Conservation (phyloP, 2,797 vertebrate species). For the Arctocebus calabarensis region DNA sequence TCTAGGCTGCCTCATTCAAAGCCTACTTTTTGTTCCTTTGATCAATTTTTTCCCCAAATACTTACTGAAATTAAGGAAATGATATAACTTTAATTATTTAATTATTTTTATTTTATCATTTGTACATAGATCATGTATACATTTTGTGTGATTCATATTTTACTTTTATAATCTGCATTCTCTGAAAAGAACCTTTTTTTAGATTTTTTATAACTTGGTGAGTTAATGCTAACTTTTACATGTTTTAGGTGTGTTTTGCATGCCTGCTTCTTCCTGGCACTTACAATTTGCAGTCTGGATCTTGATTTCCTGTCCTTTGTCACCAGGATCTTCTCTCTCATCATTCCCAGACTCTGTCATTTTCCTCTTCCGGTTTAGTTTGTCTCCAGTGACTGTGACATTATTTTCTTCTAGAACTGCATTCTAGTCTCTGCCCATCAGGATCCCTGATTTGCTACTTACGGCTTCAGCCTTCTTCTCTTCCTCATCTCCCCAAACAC, state of each 20-base stretch:
- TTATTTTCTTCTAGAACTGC: neutral
- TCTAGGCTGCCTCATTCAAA: neutral
- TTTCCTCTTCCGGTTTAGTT: too few species aligned
- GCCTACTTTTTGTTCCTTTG: neutral
- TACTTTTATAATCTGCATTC: neutral
- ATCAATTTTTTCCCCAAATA: neutral
- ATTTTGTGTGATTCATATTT: neutral
- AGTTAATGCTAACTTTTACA: neutral
- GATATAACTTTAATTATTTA: neutral
- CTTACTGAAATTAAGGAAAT: neutral
- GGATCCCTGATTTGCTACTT: too few species aligned
- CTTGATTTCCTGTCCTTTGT: neutral
- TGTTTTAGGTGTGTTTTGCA: neutral
- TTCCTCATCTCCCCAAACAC: neutral
- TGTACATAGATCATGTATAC: too few species aligned
- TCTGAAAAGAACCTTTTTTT: neutral
- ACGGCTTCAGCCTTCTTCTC: neutral
- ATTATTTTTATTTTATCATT: too few species aligned
- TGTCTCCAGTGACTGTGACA: neutral
- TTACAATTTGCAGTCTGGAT: neutral
- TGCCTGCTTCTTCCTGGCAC: neutral
- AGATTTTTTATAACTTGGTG: neutral
- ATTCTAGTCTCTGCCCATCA: neutral
- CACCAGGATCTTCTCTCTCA: rapidly evolving
- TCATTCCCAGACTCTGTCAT: neutral